Evolutionary conservation across 2,113 vertebrate genomes (phyloP), one percentile per base, ranked within the genome.

Genomic region (Periophthalmodon schlosseri): DNA sequence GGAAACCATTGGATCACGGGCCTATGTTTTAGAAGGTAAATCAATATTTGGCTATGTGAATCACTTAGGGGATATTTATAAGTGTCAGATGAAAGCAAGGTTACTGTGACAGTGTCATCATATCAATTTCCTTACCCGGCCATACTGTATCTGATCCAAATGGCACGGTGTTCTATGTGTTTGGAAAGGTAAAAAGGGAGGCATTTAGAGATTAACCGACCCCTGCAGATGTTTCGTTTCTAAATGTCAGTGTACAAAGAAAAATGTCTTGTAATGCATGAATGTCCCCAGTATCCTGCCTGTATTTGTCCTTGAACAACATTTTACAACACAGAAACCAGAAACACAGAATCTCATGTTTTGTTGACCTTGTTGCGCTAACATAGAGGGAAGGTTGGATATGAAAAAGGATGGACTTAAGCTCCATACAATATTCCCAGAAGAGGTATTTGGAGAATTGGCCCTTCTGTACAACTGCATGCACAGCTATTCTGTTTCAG

Each of bases 21-120:
- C 93, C 33, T 95, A 93, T n/a, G 77, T 94, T 68, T 76, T 94
- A 68, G 94, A 94, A 86, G 94, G 94, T 94, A 86, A 91, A 78
- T 76, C 20, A 44, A 76, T 72, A 69, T 21, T 60, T 52, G 28
- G 5, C 75, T 4, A 33, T 34, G 20, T 74, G 65, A 54, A 83
- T 84, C 76, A 70, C 68, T n/a, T 20, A 1, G 2, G 68, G 18
- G 23, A 34, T 63, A 56, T 63, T 69, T 49, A 70, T 72, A 71
- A 56, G 64, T 65, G 80, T 78, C 57, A 33, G 64, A 68, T 23
- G 16, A 23, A 15, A 56, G 49, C 21, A 50, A 0, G 39, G 58
- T 71, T 0, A 79, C 70, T 0, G 68, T 65, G 28, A 16, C 23
- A 49, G 5, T 61, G 15, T 58, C 23, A 23, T 72, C 36, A 33